Evolutionary conservation across 2,113 vertebrate species (phyloP), one percentile per base, ranked within the genome.

Genomic region (Tychaedon coryphoeus): DNA sequence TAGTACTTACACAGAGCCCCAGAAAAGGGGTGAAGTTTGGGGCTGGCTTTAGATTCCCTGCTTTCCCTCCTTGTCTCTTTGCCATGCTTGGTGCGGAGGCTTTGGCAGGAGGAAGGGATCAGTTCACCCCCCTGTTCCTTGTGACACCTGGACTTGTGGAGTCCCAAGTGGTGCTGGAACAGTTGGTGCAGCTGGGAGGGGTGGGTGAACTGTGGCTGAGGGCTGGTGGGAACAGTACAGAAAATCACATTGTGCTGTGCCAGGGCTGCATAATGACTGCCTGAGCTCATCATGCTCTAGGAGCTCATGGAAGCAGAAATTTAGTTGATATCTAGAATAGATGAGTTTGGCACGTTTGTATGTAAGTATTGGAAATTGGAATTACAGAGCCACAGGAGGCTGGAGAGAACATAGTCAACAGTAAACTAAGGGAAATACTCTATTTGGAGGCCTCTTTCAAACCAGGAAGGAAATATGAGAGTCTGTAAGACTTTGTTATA

Each of bases 1-100:
- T 42, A 28, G 58, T 34, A 51, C 13, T 51, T 54, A 47, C 13
- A 18, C 20, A 13, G 33, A 28, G 10, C 47, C 91, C 13, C n/a
- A 54, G 61, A 45, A 82, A 60, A 67, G 12, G 48, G 36, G 6
- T 31, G 36, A 50, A 33, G 10, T 50, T 58, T 42, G 40, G 10
- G 22, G 43, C 40, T 78, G 20, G 26, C 53, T 86, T 12, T 47
- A 31, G 57, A 51, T 50, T 71, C 34, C 20, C 12, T 69, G 28
- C 23, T 75, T 64, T 78, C 42, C 43, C 10, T 88, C 47, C 61
- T 12, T 28, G 24, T n/a, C 31, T 54, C 3, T 58, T 40, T 51
- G 48, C 18, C 0, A 0, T 34, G 42, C 54, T 64, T 75, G 38
- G 42, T 10, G 5, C 0, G 0, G 70, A 54, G 51, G 28, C 47